Base-by-base conservation (phyloP, 2,888 invertebrate species). In the Drosophila neutralis region DNA sequence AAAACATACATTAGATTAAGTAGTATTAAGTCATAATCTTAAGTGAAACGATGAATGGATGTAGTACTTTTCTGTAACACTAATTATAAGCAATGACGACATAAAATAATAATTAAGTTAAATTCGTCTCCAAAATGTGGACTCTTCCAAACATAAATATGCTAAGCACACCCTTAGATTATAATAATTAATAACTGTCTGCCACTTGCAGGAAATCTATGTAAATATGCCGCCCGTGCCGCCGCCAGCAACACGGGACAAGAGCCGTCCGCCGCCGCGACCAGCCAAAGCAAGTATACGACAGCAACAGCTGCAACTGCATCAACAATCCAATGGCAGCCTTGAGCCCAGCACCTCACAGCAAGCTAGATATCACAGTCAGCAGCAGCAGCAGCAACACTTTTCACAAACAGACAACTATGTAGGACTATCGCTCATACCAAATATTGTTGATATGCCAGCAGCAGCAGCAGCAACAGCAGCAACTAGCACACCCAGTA, bases 141-240 rank as follows among this genome's bases (percentile, higher is more conserved):
- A 24, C 8, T 45, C 15, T 8, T 1, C 4, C 15, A 45, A 15
- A 15, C 24, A 45, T 4, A 8, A 8, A 24, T 4, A 15, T 24
- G 24, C 24, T 24, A 45, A 45, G 21, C 45, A 45, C 13, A 24
- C 21, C 4, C 21, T 45, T 45, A 8, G 13, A 15, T 0, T 36
- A 24, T 24, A 31, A 13, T 40, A 29, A 42, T 52, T 24, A 53
- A 33, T 33, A 27, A 29, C 2, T 13, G 36, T 48, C n/a, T 2
- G 24, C 33, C 29, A 42, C 60, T 70, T 65, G 61, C 72, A 92
- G 93, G 90, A 89, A 76, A 92, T 93, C 70, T 92, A 92, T 80
- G 92, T 92, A 8, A 93, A 93, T 81, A 65, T 92, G 61, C 92
- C 91, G 49, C 87, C 87, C 7, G 87, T 90, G 69, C 88, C 91